phyloP scores from a whole-genome alignment of 1,140 invertebrate species.

The Drosophila ironensis region DNA sequence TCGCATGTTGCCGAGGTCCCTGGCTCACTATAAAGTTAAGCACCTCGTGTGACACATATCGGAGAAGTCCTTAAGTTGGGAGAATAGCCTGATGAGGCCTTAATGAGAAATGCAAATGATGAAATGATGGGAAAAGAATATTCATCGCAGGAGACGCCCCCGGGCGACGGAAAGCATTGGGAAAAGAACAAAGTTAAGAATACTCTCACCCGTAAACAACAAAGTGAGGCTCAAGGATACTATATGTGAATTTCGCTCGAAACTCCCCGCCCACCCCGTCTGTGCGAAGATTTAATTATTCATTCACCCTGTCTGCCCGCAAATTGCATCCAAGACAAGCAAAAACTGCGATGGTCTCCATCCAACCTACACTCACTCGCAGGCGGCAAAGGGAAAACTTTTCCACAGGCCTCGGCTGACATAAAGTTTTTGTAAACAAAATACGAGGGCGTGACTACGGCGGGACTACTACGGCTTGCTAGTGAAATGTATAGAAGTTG shows the following conservation, averaged over 20 bases:
- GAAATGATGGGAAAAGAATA: slow-evolving; percentile 57
- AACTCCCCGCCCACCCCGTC: slow-evolving; percentile 10
- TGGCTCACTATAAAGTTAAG: slow-evolving; percentile 2
- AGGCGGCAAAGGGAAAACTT: slow-evolving; percentile 51
- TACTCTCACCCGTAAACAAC: slow-evolving; percentile 31
- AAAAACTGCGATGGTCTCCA: slow-evolving; percentile 20
- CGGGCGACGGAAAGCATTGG: slow-evolving; percentile 39
- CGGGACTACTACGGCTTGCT: neutral
- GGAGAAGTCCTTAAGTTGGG: neutral
- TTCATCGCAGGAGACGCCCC: slow-evolving; percentile 26
- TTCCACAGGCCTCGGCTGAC: slow-evolving; percentile 15
- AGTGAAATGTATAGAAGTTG: slow-evolving; percentile 36
- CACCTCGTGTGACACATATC: slow-evolving; percentile 14
- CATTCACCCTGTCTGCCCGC: slow-evolving; percentile 71
- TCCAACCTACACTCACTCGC: too few relatives aligned
- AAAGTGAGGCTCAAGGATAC: slow-evolving; percentile 66
- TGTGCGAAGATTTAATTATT: slow-evolving; percentile 72
- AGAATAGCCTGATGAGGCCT: neutral
- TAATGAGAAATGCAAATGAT: slow-evolving; percentile 76
- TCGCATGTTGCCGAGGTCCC: too few relatives aligned
- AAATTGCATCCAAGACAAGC: slow-evolving; percentile 46
- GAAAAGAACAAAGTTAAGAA: slow-evolving; percentile 61
- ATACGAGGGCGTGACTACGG: slow-evolving; percentile 22
- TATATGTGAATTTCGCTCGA: slow-evolving; percentile 20
- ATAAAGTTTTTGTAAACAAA: slow-evolving; percentile 63